Base-by-base conservation (phyloP, 2,888 invertebrate genomes). In the Deroplatys truncata region DNA sequence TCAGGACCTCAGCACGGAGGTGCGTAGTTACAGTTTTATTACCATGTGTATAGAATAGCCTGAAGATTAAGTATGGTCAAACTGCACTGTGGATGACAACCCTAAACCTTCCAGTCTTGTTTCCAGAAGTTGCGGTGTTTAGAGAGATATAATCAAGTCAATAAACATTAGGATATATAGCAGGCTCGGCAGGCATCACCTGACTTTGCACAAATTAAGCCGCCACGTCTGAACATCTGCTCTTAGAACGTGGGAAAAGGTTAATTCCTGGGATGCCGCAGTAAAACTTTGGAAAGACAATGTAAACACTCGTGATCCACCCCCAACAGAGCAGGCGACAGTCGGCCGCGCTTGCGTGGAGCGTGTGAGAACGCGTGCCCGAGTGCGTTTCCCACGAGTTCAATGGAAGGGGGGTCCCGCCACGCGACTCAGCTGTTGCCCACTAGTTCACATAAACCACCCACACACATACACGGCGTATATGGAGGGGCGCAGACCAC, bases 361-460 rank as follows among this genome's bases (percentile, higher is more conserved):
- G 13, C 84, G 88, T 88, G 88, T 88, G 88, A 88, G 88, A 88
- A 88, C 88, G 88, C 88, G 88, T 88, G 88, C 84, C 88, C 35
- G 31, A 83, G 43, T 49, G 84, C 20, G 84, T 72, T 88, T 88
- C 88, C 84, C 88, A 88, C 88, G 84, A 83, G 28, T 86, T 25
- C 25, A 35, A 35, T 31, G 84, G 29, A 35, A 35, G 84, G 84
- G n/a, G 43, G 13, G 83, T 35, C 82, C 28, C 20, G 56, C 84
- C 83, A 83, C 88, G 84, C 88, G 88, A 25, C 84, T 20, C 88
- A 88, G 88, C 88, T 88, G 88, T 84, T 28, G n/a, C 20, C 82
- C 15, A 20, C 28, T 25, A 29, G n/a, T 8, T 13, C 20, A 20
- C 1, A 15, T 20, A n/a, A 8, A 20, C 7, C 10, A 29, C 20